Evolutionary conservation across 2,888 invertebrate species (phyloP).

Genomic region (Oxycera nigricornis): DNA sequence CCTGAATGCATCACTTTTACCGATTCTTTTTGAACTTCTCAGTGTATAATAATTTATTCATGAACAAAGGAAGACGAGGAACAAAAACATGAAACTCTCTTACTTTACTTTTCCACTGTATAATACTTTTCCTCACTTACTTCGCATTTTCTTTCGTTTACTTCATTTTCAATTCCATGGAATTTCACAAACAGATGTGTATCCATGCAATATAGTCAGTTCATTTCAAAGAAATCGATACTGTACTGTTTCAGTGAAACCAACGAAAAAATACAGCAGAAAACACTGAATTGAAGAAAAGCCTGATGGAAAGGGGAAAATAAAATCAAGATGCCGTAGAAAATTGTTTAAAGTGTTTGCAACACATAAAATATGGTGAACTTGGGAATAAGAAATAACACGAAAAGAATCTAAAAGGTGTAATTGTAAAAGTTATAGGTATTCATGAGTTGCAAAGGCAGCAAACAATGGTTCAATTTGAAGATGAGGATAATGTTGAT

Average conservation of each 20-base stretch:
- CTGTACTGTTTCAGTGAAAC: neutral
- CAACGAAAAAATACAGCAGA: neutral
- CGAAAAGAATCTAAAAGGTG: neutral
- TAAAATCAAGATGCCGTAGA: neutral
- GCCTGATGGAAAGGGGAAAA: neutral
- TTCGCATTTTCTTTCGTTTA: neutral
- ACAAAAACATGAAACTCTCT: neutral
- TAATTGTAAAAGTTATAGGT: constrained; percentile 11
- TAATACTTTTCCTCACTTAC: neutral
- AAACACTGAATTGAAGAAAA: neutral
- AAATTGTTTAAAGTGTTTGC: neutral
- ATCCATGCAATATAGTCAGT: too few relatives aligned
- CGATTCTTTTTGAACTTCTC: neutral
- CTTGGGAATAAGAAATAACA: neutral
- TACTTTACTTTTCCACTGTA: too few relatives aligned
- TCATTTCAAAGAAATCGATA: neutral
- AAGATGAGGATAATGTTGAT: neutral
- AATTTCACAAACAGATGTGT: neutral
- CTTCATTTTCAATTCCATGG: neutral
- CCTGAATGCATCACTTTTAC: neutral
- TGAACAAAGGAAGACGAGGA: too few relatives aligned
- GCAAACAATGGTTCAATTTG: neutral
- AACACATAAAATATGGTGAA: neutral
- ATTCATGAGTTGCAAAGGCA: neutral
- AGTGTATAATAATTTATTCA: neutral